A percentile compares a stretch with the other conserved stretches of the same genome.
Conservation (phyloP, 2,888 invertebrate species). For the Holacanthella duospinosa region DNA sequence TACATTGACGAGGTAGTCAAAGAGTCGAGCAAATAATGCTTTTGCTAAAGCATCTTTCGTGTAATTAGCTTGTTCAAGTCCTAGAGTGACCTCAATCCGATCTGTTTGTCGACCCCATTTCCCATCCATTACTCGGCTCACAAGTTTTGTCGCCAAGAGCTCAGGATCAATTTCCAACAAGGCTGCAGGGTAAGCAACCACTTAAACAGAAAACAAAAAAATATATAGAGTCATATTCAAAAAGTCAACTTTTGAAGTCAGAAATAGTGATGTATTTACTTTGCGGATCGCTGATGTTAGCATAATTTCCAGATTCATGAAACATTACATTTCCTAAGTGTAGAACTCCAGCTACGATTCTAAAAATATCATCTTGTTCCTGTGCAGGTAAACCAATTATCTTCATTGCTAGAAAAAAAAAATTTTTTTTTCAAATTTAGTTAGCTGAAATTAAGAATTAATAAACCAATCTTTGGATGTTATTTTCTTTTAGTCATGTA, state of each 20-base stretch:
- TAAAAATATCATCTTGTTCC: constrained; percentile 48
- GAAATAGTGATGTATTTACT: constrained; percentile 44
- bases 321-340: constrained; percentile 56
- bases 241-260: neutral
- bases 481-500: no score
- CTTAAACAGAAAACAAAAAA: constrained; percentile 41
- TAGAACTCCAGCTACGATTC: constrained; percentile 51
- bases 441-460: no score
- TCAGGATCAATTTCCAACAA: constrained; percentile 51
- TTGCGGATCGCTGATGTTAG: constrained; percentile 48
- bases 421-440: no score
- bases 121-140: constrained; percentile 53
- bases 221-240: neutral
- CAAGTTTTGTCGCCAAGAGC: constrained; percentile 49
- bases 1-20: constrained; percentile 53
- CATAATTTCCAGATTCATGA: constrained; percentile 48
- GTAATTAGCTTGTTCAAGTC: constrained; percentile 54
- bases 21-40: constrained; percentile 53
- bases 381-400: constrained; percentile 51
- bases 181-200: constrained; percentile 52
- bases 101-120: constrained; percentile 58
- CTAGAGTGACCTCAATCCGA: constrained; percentile 53
- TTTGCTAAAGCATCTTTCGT: constrained; percentile 56
- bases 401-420: constrained; percentile 46
- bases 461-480: no score